Conservation (phyloP, 2,888 invertebrate genomes). For the Nyleta sp. region DNA sequence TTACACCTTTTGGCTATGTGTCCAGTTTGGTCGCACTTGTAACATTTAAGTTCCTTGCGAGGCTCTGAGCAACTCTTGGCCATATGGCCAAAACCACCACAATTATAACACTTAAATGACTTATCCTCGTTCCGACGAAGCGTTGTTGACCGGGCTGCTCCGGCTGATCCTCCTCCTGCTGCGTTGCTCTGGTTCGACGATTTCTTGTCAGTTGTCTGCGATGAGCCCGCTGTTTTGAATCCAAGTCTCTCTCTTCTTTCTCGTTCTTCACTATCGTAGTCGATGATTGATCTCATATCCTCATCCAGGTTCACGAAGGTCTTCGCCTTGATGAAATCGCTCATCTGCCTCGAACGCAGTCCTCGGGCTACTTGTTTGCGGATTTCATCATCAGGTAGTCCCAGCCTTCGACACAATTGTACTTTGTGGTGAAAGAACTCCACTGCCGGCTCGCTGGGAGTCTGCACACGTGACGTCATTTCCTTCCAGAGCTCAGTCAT, state of each 20-base stretch:
- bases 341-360: not conserved
- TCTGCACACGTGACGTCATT: conserved; percentile 6
- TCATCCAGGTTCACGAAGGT: not conserved
- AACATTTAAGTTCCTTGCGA: conserved; percentile 14
- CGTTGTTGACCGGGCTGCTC: not conserved
- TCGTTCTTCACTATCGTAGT: not conserved
- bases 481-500: conserved; percentile 15
- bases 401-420: conserved; percentile 9
- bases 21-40: not conserved
- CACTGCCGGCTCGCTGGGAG: not conserved
- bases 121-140: not conserved
- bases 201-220: not conserved
- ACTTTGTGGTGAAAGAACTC: conserved; percentile 37
- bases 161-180: not conserved
- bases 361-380: not conserved
- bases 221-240: too few species aligned
- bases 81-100: not conserved
- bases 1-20: conserved; percentile 10
- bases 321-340: not conserved
- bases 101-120: not conserved
- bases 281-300: not conserved
- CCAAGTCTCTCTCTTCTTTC: not conserved
- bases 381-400: not conserved
- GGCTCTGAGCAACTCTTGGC: not conserved
- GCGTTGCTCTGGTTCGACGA: not conserved